phyloP scores from a whole-genome alignment of 2,888 invertebrate species.

The Hyposoter dolosus region DNA sequence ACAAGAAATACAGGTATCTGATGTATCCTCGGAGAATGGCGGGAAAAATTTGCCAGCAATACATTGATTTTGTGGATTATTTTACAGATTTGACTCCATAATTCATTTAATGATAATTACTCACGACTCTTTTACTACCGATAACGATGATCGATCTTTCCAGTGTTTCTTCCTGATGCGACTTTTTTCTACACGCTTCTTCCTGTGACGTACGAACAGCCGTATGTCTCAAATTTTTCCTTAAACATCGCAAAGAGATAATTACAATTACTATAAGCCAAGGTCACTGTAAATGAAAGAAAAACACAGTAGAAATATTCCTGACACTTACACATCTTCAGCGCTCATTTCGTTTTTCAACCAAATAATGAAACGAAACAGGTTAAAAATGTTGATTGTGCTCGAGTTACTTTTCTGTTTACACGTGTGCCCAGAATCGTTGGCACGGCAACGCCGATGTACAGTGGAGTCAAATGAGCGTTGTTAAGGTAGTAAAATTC shows the following conservation, averaged over 20 bases:
- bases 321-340: neutral
- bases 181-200: conserved; percentile 73
- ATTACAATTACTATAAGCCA: conserved; percentile 67
- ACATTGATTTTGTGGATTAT: too few species aligned
- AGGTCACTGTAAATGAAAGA: conserved; percentile 54
- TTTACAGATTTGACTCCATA: too few species aligned
- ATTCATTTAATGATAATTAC: conserved; percentile 75
- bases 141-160: conserved; percentile 88
- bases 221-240: conserved; percentile 74
- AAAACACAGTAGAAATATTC: conserved; percentile 56
- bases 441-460: too few species aligned
- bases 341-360: too few species aligned
- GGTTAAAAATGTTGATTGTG: too few species aligned
- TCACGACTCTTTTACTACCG: conserved; percentile 89
- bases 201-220: conserved; percentile 73
- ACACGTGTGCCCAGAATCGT: too few species aligned
- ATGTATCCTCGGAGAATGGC: too few species aligned
- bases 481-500: neutral
- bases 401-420: too few species aligned
- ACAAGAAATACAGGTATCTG: too few species aligned
- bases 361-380: too few species aligned
- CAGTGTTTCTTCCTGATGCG: conserved; percentile 74
- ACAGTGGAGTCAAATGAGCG: neutral
- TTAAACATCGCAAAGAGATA: conserved; percentile 62
- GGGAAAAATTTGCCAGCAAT: too few species aligned